phyloP scores from a whole-genome alignment of 2,888 invertebrate genomes.

The Drosophila bunnanda region DNA sequence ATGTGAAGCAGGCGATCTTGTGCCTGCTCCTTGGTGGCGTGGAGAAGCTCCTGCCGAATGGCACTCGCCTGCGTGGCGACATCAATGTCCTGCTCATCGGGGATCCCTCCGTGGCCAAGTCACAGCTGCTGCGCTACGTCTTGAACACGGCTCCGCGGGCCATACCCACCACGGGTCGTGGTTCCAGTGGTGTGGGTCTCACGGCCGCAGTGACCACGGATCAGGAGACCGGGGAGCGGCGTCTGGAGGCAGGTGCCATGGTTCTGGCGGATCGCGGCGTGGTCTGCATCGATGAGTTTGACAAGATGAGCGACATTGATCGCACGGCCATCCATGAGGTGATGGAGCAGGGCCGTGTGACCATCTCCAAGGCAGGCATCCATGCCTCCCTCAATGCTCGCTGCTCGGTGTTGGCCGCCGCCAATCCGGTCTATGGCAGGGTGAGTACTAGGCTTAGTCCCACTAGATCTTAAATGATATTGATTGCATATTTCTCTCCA shows the following conservation, averaged over 20 bases:
- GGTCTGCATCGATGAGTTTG: conserved; percentile 98
- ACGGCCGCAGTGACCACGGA: conserved; percentile 99
- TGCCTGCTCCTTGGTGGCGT: conserved; percentile 97
- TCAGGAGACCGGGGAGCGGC: conserved; percentile 94
- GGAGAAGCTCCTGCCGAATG: conserved; percentile 96
- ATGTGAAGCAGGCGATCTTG: conserved; percentile 97
- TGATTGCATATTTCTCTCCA: neutral
- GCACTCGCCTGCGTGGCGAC: conserved; percentile 94
- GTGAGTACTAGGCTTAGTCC: conserved; percentile 85
- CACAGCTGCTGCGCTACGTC: conserved; percentile 97
- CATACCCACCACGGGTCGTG: conserved; percentile 98
- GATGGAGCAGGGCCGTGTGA: conserved; percentile 99
- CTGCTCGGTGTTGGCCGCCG: conserved; percentile 99
- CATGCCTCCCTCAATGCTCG: conserved; percentile 98
- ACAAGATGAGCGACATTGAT: conserved; percentile 99
- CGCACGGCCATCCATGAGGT: conserved; percentile 99
- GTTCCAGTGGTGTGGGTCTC: conserved; percentile 98
- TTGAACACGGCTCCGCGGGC: conserved; percentile 97
- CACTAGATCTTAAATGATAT: neutral
- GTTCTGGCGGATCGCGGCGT: conserved; percentile 99
- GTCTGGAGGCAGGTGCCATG: conserved; percentile 99
- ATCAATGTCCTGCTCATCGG: conserved; percentile 98
- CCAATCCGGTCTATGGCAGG: conserved; percentile 98
- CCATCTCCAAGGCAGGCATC: conserved; percentile 99
- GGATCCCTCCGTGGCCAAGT: conserved; percentile 99